phyloP scores from a whole-genome alignment of 2,113 vertebrate genomes.

The Archocentrus centrarchus region DNA sequence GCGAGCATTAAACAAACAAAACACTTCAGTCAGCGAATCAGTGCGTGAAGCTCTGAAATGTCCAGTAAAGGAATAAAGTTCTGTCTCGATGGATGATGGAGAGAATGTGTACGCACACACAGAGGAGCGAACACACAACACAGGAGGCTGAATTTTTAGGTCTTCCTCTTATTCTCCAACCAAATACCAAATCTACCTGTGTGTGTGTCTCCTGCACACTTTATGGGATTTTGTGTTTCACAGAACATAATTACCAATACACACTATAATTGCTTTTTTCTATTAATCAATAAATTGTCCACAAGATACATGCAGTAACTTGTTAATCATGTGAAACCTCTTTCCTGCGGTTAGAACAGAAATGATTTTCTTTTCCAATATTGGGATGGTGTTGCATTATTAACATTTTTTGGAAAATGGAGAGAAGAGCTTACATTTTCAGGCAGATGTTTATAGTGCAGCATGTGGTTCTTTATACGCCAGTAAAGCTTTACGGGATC shows the following conservation, averaged over 20 bases:
- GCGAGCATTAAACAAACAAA: constrained; percentile 66
- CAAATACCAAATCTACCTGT: no score
- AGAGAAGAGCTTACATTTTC: not conserved
- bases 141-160: not conserved
- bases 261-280: not conserved
- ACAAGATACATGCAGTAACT: not conserved
- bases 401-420: no score
- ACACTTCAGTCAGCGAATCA: constrained; percentile 20
- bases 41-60: constrained; percentile 27
- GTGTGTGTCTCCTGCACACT: not conserved
- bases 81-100: constrained; percentile 50
- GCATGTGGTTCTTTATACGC: not conserved
- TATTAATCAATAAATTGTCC: not conserved
- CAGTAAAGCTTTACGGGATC: not conserved
- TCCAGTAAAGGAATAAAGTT: constrained; percentile 36
- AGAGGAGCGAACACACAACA: not conserved
- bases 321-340: fast-evolving
- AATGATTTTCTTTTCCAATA: not conserved
- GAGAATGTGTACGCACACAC: constrained; percentile 6
- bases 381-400: no score
- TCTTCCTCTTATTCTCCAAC: no score
- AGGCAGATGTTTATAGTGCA: not conserved
- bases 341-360: not conserved
- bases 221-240: not conserved
- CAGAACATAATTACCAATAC: not conserved